A percentile compares a stretch with the other conserved stretches of the same genome.
Conservation (phyloP, 2,113 vertebrate genomes). For the Haplochromis burtoni region DNA sequence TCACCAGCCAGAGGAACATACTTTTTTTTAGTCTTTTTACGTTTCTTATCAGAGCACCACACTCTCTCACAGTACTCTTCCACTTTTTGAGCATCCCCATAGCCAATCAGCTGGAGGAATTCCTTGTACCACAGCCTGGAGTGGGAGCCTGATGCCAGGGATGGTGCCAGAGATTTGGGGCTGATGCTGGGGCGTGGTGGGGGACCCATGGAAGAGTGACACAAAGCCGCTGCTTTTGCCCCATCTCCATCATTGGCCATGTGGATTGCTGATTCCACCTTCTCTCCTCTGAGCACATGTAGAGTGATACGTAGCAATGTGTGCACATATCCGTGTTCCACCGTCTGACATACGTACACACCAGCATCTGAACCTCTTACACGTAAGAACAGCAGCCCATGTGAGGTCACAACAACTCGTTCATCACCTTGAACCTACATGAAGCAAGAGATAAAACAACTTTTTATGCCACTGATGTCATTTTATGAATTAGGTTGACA, state of each 20-base stretch:
- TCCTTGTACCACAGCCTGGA: slow-evolving; percentile 91
- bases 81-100: slow-evolving; percentile 87
- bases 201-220: slow-evolving; percentile 22
- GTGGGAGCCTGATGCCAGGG: slow-evolving; percentile 62
- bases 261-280: slow-evolving; percentile 74
- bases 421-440: slow-evolving; percentile 82
- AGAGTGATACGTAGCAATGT: slow-evolving; percentile 80
- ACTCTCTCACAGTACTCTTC: slow-evolving; percentile 96
- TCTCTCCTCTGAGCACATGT: slow-evolving; percentile 81
- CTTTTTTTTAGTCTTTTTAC: slow-evolving; percentile 87
- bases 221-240: slow-evolving; percentile 11
- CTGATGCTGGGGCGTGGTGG: slow-evolving; percentile 51
- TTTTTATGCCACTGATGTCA: not conserved
- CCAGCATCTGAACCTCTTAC: slow-evolving; percentile 80
- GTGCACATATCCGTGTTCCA: slow-evolving; percentile 88
- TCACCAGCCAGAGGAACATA: slow-evolving; percentile 71
- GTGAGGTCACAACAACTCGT: slow-evolving; percentile 80
- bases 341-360: slow-evolving; percentile 88
- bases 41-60: slow-evolving; percentile 90
- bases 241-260: slow-evolving; percentile 53
- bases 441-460: not conserved
- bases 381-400: slow-evolving; percentile 85
- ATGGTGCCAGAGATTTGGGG: slow-evolving; percentile 69
- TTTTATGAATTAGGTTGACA: not conserved
- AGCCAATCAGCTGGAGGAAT: slow-evolving; percentile 92